Evolutionary conservation across 2,888 invertebrate species (phyloP).

Genomic region (Protodeltote pygarga): DNA sequence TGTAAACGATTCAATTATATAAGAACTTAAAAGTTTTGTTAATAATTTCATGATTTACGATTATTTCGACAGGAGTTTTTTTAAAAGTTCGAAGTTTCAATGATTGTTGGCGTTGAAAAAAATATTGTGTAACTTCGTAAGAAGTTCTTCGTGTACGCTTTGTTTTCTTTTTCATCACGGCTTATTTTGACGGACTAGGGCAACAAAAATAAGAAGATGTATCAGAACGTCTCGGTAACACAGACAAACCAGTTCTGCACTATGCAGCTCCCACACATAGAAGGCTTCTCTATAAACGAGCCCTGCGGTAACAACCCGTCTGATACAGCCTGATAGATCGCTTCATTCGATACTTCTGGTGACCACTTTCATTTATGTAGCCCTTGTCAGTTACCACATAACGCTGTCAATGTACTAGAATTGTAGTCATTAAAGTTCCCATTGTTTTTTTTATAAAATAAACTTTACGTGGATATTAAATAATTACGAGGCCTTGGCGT

Average conservation of each 20-base stretch:
- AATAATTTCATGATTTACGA: slow-evolving; percentile 28
- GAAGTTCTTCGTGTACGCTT: not conserved
- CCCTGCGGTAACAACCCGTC: slow-evolving; percentile 74
- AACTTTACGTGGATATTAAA: slow-evolving; percentile 32
- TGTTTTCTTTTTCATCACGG: slow-evolving; percentile 15
- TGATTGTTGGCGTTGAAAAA: slow-evolving; percentile 11
- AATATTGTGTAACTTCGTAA: slow-evolving; percentile 10
- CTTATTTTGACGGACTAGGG: slow-evolving; percentile 46
- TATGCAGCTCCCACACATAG: slow-evolving; percentile 78
- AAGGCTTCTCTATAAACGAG: slow-evolving; percentile 74
- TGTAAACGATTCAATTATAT: slow-evolving; percentile 63
- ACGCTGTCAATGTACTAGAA: slow-evolving; percentile 36
- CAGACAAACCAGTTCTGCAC: slow-evolving; percentile 78
- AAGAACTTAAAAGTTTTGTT: slow-evolving; percentile 55
- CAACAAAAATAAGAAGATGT: slow-evolving; percentile 62
- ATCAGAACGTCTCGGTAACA: slow-evolving; percentile 55
- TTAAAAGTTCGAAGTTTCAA: slow-evolving; percentile 6
- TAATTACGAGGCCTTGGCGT: slow-evolving; percentile 33
- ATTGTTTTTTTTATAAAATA: slow-evolving; percentile 25
- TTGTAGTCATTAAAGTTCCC: slow-evolving; percentile 17
- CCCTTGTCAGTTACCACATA: slow-evolving; percentile 58
- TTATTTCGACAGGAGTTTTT: slow-evolving; percentile 18
- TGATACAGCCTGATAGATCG: slow-evolving; percentile 77
- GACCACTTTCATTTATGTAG: slow-evolving; percentile 62
- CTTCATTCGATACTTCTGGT: slow-evolving; percentile 77